Conservation (phyloP, 2,113 vertebrate species). For the Pongo abelii region DNA sequence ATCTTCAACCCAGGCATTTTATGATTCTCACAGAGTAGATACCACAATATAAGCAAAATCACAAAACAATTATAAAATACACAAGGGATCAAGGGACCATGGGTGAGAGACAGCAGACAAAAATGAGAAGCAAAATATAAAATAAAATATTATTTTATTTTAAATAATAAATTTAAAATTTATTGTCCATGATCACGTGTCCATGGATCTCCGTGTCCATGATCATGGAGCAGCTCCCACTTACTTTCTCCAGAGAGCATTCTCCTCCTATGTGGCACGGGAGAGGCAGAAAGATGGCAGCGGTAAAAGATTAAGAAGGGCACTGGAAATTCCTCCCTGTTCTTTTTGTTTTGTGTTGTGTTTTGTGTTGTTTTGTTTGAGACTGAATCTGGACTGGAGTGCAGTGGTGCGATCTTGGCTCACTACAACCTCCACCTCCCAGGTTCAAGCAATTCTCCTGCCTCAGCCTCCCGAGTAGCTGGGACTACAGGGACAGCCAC, state of each 20-base stretch:
- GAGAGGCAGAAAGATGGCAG: background rate
- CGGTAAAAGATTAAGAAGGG: background rate
- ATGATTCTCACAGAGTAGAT: background rate
- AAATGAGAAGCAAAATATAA: background rate
- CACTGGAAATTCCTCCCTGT: background rate
- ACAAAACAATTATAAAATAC: background rate
- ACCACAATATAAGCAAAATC: background rate
- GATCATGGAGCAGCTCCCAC: accelerated
- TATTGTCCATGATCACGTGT: no score
- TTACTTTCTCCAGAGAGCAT: background rate
- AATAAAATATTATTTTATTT: background rate
- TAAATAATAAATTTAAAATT: no score
- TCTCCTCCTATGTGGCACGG: background rate
- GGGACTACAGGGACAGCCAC: no score
- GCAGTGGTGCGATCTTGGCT: no score
- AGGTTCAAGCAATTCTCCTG: no score
- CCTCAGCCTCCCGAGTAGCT: no score
- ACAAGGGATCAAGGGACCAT: background rate
- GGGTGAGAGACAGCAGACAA: background rate
- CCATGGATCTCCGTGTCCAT: no score
- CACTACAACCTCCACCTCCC: no score
- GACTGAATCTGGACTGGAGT: no score
- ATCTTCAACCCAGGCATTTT: background rate
- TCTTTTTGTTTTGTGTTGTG: no score
- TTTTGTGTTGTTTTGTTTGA: no score